Conservation (phyloP, 2,797 vertebrate genomes). For the Anguilla megastoma region DNA sequence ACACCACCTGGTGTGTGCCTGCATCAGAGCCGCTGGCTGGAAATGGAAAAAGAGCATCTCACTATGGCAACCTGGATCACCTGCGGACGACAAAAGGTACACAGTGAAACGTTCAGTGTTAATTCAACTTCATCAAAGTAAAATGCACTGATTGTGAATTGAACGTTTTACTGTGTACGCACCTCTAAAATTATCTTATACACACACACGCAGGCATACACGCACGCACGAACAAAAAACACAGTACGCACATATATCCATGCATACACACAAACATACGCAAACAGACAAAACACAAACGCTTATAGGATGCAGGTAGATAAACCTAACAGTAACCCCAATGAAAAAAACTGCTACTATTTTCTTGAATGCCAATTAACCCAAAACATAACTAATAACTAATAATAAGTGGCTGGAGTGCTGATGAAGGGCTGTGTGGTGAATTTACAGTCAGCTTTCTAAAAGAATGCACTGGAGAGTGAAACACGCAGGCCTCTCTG, state of each 20-base stretch:
- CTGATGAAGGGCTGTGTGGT: not conserved
- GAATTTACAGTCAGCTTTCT: slow-evolving; percentile 45
- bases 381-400: not conserved
- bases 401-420: not conserved
- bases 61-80: not conserved
- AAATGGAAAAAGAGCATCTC: slow-evolving; percentile 6
- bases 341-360: slow-evolving; percentile 5
- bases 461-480: slow-evolving; percentile 45
- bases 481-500: slow-evolving; percentile 33
- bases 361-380: not conserved
- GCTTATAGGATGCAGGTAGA: not conserved
- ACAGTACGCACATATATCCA: slow-evolving; percentile 26
- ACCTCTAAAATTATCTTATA: not conserved
- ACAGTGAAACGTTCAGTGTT: not conserved
- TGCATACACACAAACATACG: not conserved
- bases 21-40: not conserved
- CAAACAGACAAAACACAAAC: not conserved
- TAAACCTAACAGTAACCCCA: not conserved
- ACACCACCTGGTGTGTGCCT: slow-evolving; percentile 45
- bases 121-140: not conserved
- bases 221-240: slow-evolving; percentile 9
- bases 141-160: not conserved
- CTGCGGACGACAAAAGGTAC: not conserved
- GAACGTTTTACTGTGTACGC: not conserved
- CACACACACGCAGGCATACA: slow-evolving; percentile 39